Evolutionary conservation across 2,888 invertebrate genomes (phyloP).

Genomic region (Strigamia crassipes): DNA sequence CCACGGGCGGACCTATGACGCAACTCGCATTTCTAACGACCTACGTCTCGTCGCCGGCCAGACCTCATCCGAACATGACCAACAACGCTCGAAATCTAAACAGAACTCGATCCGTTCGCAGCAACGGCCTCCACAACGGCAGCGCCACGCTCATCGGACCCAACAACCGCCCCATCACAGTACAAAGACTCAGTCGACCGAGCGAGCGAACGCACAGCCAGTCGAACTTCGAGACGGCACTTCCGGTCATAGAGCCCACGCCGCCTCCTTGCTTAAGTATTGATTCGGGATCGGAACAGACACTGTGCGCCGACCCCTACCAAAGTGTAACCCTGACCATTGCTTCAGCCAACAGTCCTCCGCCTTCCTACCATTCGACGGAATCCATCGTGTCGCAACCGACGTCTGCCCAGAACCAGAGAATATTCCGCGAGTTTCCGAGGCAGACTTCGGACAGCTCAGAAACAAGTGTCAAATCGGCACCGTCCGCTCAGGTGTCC

Average conservation of each 20-base stretch:
- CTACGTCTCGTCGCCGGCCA: slow-evolving; percentile 29
- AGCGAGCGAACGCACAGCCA: background rate
- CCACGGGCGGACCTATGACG: slow-evolving; percentile 29
- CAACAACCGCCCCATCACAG: background rate
- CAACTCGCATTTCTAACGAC: slow-evolving; percentile 43
- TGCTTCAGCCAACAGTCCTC: slow-evolving; percentile 45
- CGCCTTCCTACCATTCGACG: slow-evolving; percentile 44
- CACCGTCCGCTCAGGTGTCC: background rate
- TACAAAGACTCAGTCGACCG: background rate
- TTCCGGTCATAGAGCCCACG: background rate
- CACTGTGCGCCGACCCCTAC: background rate
- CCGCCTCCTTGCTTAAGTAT: slow-evolving; percentile 23
- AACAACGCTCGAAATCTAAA: background rate
- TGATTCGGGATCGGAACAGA: slow-evolving; percentile 42
- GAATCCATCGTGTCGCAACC: slow-evolving; percentile 45
- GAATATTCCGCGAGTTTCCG: slow-evolving; percentile 31
- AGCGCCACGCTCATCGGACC: background rate
- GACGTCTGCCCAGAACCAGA: slow-evolving; percentile 3
- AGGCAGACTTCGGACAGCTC: slow-evolving; percentile 44
- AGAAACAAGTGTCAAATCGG: slow-evolving; percentile 30
- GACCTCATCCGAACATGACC: slow-evolving; percentile 2
- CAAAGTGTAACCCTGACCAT: slow-evolving; percentile 42
- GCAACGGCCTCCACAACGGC: background rate
- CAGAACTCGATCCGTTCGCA: background rate
- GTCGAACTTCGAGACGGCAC: background rate